Percentiles rank a stretch among this genome's conserved stretches.
Evolutionary conservation across 2,797 vertebrate genomes (phyloP).

Genomic region (Otus scops): DNA sequence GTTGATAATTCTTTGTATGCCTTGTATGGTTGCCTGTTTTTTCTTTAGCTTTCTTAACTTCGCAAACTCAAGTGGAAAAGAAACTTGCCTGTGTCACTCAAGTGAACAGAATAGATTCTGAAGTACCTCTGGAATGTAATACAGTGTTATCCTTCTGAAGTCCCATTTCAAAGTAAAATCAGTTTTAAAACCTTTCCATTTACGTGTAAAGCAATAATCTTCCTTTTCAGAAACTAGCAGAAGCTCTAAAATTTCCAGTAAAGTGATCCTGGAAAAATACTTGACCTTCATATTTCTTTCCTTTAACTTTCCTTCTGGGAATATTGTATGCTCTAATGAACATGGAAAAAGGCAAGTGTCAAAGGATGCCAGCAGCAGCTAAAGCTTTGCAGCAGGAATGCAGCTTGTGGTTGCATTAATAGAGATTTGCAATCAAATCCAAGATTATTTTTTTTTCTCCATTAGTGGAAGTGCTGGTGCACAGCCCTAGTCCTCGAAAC

Average conservation of each 20-base stretch:
- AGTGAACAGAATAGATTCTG: neutral
- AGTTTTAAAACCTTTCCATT: constrained; percentile 6
- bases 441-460: neutral
- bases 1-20: neutral
- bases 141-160: neutral
- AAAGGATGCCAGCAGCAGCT: constrained; percentile 37
- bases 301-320: constrained; percentile 32
- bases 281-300: neutral
- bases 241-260: constrained; percentile 21
- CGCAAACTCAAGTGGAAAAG: neutral
- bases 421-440: constrained; percentile 14
- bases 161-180: constrained; percentile 30
- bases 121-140: neutral
- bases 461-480: neutral
- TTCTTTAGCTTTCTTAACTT: neutral
- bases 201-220: neutral
- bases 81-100: neutral
- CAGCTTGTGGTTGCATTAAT: constrained; percentile 15
- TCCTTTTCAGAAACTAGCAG: neutral
- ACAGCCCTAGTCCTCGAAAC: neutral
- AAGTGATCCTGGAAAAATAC: constrained; percentile 42
- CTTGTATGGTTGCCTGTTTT: neutral
- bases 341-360: neutral
- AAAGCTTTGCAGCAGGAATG: constrained; percentile 27
- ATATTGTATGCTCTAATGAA: neutral